These are phyloP conservation scores for Byasa hedistus DNA, from an alignment of 2,888 invertebrate species.

Conservation along the genomic window DNA sequence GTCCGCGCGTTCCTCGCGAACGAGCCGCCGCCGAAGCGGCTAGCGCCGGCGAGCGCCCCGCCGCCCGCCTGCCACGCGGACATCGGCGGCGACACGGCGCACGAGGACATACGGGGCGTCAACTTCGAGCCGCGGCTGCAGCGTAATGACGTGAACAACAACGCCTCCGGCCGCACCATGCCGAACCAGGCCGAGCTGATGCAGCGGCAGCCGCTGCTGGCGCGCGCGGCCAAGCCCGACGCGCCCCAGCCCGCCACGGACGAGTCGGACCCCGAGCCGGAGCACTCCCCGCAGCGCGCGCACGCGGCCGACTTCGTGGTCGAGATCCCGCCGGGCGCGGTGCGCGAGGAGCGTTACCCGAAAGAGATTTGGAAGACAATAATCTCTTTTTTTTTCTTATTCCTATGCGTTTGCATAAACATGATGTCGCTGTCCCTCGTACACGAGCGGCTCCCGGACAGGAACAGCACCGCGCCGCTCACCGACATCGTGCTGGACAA, in stretches of 20 bases:
- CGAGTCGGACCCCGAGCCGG: conserved; percentile 73
- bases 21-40: conserved; percentile 65
- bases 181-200: conserved; percentile 74
- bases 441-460: conserved; percentile 92
- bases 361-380: conserved; percentile 92
- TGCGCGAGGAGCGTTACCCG: conserved; percentile 88
- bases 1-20: conserved; percentile 72
- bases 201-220: conserved; percentile 77
- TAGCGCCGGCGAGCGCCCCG: conserved; percentile 45
- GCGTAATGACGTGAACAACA: conserved; percentile 78
- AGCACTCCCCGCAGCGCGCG: conserved; percentile 63
- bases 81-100: conserved; percentile 65
- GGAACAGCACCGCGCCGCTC: conserved; percentile 85
- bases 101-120: conserved; percentile 71
- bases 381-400: conserved; percentile 70
- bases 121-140: conserved; percentile 70
- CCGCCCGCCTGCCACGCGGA: conserved; percentile 63
- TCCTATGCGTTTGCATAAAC: conserved; percentile 72
- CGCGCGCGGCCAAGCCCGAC: conserved; percentile 63
- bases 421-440: conserved; percentile 89
- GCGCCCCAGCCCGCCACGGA: conserved; percentile 66
- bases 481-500: conserved; percentile 91
- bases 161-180: conserved; percentile 66
- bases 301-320: conserved; percentile 69
- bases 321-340: conserved; percentile 81